Evolutionary conservation across 1,140 invertebrate species (phyloP), one percentile per base, ranked within the genome.

Genomic region (Helicoverpa armigera): DNA sequence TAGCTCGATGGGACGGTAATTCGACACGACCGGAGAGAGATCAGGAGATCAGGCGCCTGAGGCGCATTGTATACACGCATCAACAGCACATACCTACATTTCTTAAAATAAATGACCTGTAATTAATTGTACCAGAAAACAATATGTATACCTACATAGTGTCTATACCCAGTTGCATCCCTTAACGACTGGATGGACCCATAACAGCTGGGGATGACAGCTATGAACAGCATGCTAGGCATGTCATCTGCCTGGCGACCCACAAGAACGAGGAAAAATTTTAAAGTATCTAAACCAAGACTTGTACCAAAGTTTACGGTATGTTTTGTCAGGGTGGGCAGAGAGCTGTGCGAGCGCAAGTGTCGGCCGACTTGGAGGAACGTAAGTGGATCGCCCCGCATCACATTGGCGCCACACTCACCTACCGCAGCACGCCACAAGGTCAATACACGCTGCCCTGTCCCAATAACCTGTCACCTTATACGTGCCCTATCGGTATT

Each of bases 331-430:
- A 96, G 89, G 95, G 96, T 85, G 92, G 96, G 63, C 96, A 96
- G 83, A 93, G 96, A 83, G 96, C 97, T 72, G 93, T 97, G 80
- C 97, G 97, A 81, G 97, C 97, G 86, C 96, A 97, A 84, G 96
- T 97, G 48, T 95, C 96, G 3, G 96, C 98, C 95, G 98, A 99
- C 90, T 96, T 98, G 75, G 98, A 99, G 89, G 98, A 98, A 91
- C 96, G 98, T 89, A 96, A 97, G 91, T 95, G 95, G 94, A 95
- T 94, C 90, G 95, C 89, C 88, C 91, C 94, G 90, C 95, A 95
- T 83, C 95, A 95, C 90, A 92, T 94, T 92, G 94, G 92, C 92
- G 92, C 94, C 89, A 95, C 96, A 90, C 96, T 96, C 82, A 97
- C 96, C 67, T 97, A 97, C 92, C 96, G 97, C 85, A 97, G 96